Conservation (phyloP, 2,113 vertebrate species). For the Ploceus nigricollis region DNA sequence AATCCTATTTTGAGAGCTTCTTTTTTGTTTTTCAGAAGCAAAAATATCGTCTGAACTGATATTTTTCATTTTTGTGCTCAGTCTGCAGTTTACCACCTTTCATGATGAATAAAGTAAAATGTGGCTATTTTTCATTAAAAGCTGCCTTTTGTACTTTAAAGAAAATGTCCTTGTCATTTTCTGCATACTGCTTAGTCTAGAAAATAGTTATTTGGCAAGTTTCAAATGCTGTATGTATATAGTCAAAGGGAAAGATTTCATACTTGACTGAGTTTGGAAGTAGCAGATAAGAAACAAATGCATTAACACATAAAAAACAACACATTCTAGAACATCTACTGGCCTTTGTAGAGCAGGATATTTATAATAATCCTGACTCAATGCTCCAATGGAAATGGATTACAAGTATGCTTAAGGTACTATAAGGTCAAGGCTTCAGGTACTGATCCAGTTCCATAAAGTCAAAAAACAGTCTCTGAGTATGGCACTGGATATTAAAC, state of each 20-base stretch:
- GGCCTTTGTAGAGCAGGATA: neutral
- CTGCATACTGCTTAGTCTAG: neutral
- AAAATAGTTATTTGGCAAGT: neutral
- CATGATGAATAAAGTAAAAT: constrained; percentile 20
- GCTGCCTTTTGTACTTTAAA: neutral
- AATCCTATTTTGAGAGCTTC: constrained; percentile 20
- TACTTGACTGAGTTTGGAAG: constrained; percentile 12
- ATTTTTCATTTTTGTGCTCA: constrained; percentile 26
- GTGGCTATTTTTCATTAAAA: neutral
- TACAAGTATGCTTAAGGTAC: neutral
- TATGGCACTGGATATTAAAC: neutral
- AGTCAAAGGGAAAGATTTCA: neutral
- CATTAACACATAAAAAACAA: neutral
- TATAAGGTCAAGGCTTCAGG: neutral
- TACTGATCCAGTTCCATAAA: neutral
- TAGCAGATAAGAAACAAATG: neutral
- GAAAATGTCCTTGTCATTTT: constrained; percentile 16
- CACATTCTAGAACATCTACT: neutral
- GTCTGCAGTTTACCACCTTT: constrained; percentile 2
- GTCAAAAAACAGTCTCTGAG: neutral
- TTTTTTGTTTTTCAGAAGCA: constrained; percentile 18
- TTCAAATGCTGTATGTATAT: neutral
- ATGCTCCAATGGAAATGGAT: neutral
- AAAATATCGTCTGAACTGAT: neutral
- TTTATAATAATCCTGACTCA: neutral